Base-by-base conservation (phyloP, 2,888 invertebrate species). In the Rhingia rostrata region DNA sequence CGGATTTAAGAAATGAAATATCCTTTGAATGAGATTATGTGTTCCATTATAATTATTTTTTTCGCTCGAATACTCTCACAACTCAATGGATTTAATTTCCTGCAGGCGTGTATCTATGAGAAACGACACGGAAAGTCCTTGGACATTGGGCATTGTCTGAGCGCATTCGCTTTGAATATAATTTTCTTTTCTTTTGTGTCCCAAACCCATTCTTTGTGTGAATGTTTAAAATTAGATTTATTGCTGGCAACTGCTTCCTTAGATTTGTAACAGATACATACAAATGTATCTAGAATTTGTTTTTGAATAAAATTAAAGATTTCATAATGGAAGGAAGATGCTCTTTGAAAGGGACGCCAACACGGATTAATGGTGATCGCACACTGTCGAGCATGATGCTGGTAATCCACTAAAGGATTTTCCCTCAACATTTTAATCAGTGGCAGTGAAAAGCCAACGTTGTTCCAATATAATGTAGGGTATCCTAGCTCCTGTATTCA, bases 391-490 rank as follows among this genome's bases (percentile, higher is more conserved):
- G 37, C 30, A 30, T 53, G 45, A 14, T 39, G 43, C 22, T 45
- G 60, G 51, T 43, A 66, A 49, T 73, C 79, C 49, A 47, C 10
- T 3, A 47, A 61, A 61, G 39, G 35, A 51, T 79, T 77, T 56
- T 43, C 12, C 51, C 33, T 22, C 51, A 64, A 81, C 75, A 75
- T 81, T 81, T 70, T 64, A 69, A 75, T 81, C 81, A 81, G 63
- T 69, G 69, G 45, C 63, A 63, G 63, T 41, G 12, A 69, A 74
- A 43, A 63, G 80, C 56, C 63, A 56, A 45, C 10, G 39, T 33
- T 66, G 53, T 69, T 74, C 54, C 51, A 22, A 53, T 33, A 14
- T n/a, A 22, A 22, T 22, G 22, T 22, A 22, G 22, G 22, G 22
- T 22, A 7, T 49, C 60, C 14, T 6, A 45, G 14, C 35, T 14